These are phyloP conservation scores for Ophioninae sp. DNA, from an alignment of 2,888 invertebrate species.

Conservation along the genomic window DNA sequence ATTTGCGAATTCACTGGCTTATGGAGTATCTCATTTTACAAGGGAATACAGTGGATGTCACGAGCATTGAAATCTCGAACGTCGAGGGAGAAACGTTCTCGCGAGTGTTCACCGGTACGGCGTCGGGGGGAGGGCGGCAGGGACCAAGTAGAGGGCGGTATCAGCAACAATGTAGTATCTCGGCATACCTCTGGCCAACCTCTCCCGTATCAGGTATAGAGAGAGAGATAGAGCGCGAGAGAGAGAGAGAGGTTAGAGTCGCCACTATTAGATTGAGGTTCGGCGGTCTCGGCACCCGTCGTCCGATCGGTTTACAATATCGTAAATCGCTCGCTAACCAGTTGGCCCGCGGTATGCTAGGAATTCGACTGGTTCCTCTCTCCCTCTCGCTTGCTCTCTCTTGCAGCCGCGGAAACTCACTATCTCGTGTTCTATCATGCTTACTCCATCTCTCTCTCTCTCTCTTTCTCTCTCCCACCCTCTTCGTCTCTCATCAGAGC, in stretches of 20 bases:
- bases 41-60: conserved; percentile 41
- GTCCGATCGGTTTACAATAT: conserved; percentile 80
- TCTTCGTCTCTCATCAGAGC: conserved; percentile 13
- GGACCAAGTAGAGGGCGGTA: conserved; percentile 58
- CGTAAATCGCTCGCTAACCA: conserved; percentile 80
- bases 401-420: conserved; percentile 43
- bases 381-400: conserved; percentile 54
- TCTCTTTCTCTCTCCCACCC: conserved; percentile 40
- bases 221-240: conserved; percentile 40
- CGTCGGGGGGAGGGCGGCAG: conserved; percentile 30
- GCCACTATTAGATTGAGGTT: conserved; percentile 78
- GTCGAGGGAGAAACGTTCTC: conserved; percentile 30
- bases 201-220: conserved; percentile 37
- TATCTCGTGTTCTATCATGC: conserved; percentile 50
- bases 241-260: conserved; percentile 72
- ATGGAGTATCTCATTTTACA: conserved; percentile 20
- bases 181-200: conserved; percentile 64
- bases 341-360: conserved; percentile 78
- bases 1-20: neutral
- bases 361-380: conserved; percentile 75
- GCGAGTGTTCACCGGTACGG: conserved; percentile 6
- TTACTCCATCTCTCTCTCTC: conserved; percentile 41
- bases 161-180: conserved; percentile 69
- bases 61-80: conserved; percentile 22
- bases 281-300: conserved; percentile 74